Evolutionary conservation across 2,797 vertebrate genomes (phyloP), one percentile per base, ranked within the genome.

Genomic region (Pseudochirops corinnae): DNA sequence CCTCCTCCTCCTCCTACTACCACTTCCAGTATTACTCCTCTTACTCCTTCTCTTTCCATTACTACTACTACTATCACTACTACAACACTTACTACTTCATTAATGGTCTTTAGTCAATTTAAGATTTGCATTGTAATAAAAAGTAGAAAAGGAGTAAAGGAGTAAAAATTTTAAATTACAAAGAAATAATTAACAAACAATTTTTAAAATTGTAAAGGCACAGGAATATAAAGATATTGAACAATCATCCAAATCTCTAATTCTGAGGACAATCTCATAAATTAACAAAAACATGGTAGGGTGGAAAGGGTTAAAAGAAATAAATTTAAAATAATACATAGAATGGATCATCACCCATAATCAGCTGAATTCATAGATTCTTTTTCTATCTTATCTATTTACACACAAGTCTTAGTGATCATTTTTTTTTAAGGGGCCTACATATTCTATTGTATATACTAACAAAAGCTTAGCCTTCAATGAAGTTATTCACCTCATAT

Each of bases 401-500:
- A 92, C 55, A 58, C 74, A 50, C 29, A 74, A 46, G 50, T 9
- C 95, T 91, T 55, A 46, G 13, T 92, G 90, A 91, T 62, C 62
- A 87, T n/a, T n/a, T 94, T 10, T 5, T 74, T 9, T 52, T 6
- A 94, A 62, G 74, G 5, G 1, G 18, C 93, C 94, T 82, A 92
- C 9, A 62, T 5, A 46, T 91, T 90, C 18, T 96, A 33, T 96
- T 39, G 74, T 0, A 62, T 93, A 16, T 92, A 13, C 28, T 92
- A 96, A 95, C 91, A 94, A 95, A 96, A 96, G 0, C 2, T 90
- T 93, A 1, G 26, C n/a, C 50, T 28, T 92, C 55, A 92, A 21
- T 98, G 92, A 93, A 90, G 56, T 6, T 95, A 82, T 93, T 95
- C 94, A 93, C 5, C 13, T 53, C 31, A 39, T 95, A 0, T 3